Evolutionary conservation across 2,113 vertebrate genomes (phyloP).

Genomic region (Silurus meridionalis): DNA sequence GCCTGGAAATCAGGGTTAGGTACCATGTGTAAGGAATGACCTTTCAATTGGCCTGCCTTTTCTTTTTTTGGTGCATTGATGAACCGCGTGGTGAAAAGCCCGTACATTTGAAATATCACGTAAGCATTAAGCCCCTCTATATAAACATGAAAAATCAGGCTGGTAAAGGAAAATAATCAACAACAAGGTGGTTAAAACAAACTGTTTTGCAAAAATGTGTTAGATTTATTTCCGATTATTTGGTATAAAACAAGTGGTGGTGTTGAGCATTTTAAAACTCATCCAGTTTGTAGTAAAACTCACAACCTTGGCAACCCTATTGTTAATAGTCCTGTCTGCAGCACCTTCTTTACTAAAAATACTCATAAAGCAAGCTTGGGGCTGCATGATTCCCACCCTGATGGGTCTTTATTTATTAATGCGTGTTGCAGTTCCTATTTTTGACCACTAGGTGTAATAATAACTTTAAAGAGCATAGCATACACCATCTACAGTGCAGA

Average conservation of each 20-base stretch:
- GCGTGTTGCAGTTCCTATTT: background rate
- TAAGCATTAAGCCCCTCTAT: too few relatives aligned
- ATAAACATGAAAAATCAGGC: too few relatives aligned
- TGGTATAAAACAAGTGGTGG: background rate
- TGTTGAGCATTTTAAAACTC: background rate
- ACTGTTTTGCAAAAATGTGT: background rate
- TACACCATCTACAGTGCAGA: background rate
- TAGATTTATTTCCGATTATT: background rate
- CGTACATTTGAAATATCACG: too few relatives aligned
- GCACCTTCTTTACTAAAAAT: background rate
- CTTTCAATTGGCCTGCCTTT: background rate
- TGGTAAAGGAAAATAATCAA: too few relatives aligned
- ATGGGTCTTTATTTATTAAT: background rate
- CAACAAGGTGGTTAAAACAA: too few relatives aligned
- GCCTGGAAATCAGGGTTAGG: constrained; percentile 3
- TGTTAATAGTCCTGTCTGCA: background rate
- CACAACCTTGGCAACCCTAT: background rate
- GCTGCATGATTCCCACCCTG: background rate
- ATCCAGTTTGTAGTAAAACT: background rate
- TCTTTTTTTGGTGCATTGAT: background rate
- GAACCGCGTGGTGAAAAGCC: too few relatives aligned
- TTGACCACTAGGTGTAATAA: background rate
- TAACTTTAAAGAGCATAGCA: background rate
- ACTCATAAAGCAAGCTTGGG: too few relatives aligned
- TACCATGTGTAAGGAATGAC: background rate